These are phyloP conservation scores for Pygocentrus nattereri DNA, from an alignment of 2,797 vertebrate species.

Conservation along the genomic window DNA sequence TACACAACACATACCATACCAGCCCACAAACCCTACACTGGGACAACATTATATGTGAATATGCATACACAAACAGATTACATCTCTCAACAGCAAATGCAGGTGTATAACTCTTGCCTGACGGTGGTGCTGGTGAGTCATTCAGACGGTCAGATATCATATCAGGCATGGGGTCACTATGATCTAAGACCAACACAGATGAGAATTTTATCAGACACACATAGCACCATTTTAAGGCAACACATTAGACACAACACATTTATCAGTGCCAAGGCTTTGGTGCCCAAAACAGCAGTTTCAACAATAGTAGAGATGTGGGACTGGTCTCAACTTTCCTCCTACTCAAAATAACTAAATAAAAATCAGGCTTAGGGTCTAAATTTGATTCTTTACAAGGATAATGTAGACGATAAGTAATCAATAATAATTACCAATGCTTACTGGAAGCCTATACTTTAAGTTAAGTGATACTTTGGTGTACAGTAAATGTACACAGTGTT, in stretches of 20 bases:
- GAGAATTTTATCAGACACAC: background rate
- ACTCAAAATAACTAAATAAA: no score
- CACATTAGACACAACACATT: conserved; percentile 11
- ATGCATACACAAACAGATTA: background rate
- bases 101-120: conserved; percentile 76
- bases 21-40: background rate
- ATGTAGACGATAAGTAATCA: no score
- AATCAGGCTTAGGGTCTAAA: no score
- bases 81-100: background rate
- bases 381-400: no score
- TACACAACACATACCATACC: background rate
- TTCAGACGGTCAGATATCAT: conserved; percentile 74
- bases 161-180: conserved; percentile 75
- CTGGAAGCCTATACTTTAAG: no score
- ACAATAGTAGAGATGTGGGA: no score
- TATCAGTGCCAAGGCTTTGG: background rate
- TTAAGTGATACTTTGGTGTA: no score
- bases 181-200: conserved; percentile 46
- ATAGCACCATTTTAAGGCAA: background rate
- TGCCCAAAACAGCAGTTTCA: no score
- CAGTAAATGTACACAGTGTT: no score
- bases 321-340: no score
- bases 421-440: no score
- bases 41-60: background rate
- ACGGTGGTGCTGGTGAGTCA: conserved; percentile 74